Evolutionary conservation across 92 coral and sea anemone genomes (phyloP).

Genomic region (Bergia sp.): DNA sequence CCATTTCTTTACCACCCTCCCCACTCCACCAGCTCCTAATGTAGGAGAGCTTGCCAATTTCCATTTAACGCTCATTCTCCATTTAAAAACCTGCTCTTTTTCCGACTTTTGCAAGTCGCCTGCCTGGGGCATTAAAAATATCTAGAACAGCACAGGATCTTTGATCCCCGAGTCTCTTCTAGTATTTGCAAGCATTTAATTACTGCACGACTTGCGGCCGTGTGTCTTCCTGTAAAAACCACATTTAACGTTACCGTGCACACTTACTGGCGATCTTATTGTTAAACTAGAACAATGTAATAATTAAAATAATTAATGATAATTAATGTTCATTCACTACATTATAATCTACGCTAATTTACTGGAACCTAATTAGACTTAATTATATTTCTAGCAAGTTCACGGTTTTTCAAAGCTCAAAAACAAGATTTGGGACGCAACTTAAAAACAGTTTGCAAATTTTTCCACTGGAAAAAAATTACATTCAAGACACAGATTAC

Average conservation of each 20-base stretch:
- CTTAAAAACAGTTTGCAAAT: neutral
- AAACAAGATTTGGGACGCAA: neutral
- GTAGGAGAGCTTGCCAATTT: neutral
- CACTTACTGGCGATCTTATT: neutral
- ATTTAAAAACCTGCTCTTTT: neutral
- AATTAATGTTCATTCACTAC: neutral
- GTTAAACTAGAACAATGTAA: conserved; percentile 16
- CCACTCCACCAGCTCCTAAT: neutral
- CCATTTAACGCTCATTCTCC: neutral
- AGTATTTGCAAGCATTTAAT: conserved; percentile 4
- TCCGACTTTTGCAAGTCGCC: neutral
- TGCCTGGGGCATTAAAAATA: conserved; percentile 20
- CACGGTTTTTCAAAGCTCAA: conserved; percentile 20
- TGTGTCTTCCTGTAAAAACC: neutral
- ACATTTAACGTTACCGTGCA: neutral
- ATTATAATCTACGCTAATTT: conserved; percentile 7
- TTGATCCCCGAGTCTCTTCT: conserved; percentile 17
- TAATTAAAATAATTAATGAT: conserved; percentile 10
- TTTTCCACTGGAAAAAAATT: neutral
- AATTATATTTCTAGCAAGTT: neutral
- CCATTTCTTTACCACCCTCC: neutral
- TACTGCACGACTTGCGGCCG: neutral
- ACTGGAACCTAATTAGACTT: neutral
- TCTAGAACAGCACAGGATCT: conserved; percentile 30
- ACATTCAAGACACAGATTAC: too few species aligned